Conservation (phyloP, 2,797 vertebrate genomes). For the Mus caroli region DNA sequence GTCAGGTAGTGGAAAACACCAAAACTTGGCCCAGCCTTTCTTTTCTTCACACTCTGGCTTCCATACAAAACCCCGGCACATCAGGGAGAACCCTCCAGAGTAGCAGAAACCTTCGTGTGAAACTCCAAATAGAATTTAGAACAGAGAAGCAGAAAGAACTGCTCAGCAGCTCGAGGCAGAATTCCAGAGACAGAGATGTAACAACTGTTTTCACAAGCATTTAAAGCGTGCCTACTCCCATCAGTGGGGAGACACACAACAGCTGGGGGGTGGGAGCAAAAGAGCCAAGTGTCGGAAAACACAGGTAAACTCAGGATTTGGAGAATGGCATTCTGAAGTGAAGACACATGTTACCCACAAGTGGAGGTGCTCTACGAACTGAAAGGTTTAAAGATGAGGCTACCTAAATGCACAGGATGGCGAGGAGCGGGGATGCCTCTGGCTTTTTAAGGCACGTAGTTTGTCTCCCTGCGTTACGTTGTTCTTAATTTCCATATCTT, state of each 20-base stretch:
- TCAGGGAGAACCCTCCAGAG: neutral
- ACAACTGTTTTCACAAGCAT: neutral
- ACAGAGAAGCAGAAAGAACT: neutral
- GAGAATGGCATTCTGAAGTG: neutral
- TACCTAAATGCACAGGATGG: constrained; percentile 92
- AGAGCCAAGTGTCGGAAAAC: neutral
- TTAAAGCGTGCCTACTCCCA: neutral
- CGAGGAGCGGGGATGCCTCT: constrained; percentile 91
- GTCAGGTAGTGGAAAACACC: neutral
- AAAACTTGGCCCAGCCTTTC: neutral
- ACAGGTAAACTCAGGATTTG: neutral
- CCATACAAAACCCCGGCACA: neutral
- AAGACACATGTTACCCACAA: neutral
- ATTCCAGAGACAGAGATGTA: constrained; percentile 8
- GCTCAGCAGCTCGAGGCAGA: neutral
- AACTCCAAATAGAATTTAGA: neutral
- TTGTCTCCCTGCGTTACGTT: constrained; percentile 96
- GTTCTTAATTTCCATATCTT: constrained; percentile 85
- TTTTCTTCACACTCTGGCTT: neutral
- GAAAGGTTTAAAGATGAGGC: constrained; percentile 37
- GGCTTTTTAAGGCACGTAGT: constrained; percentile 96
- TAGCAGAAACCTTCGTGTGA: neutral
- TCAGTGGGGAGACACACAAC: neutral
- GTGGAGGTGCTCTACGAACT: neutral
- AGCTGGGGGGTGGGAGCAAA: neutral